Percentiles rank a stretch among this genome's conserved stretches.
phyloP scores from a whole-genome alignment of 2,113 vertebrate species.

The Chrysemys picta region DNA sequence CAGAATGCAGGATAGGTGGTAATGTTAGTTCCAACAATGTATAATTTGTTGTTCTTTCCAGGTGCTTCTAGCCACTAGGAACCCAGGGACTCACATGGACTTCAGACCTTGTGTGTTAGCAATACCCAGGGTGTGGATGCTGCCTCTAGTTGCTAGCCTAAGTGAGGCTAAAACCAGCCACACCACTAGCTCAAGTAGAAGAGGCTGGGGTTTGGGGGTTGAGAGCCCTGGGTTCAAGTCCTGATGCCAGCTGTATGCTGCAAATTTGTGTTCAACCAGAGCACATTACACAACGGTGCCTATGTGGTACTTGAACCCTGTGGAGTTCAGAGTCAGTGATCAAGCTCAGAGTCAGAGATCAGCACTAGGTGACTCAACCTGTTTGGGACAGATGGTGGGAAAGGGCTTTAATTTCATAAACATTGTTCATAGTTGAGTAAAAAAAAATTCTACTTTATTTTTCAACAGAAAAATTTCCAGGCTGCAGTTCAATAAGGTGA shows the following conservation, averaged over 20 bases:
- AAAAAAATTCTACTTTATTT: conserved; percentile 72
- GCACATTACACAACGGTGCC: fast-evolving
- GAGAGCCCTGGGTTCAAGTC: neutral
- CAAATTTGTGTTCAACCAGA: neutral
- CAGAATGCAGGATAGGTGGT: neutral
- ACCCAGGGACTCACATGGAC: neutral
- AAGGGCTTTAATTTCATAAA: conserved; percentile 17
- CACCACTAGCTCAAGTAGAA: neutral
- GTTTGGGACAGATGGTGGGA: neutral
- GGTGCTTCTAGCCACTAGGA: neutral
- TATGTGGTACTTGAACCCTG: neutral
- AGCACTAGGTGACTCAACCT: neutral
- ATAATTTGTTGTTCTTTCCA: neutral
- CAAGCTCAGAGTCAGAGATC: neutral
- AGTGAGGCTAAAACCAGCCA: neutral
- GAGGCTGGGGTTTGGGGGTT: neutral
- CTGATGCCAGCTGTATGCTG: neutral
- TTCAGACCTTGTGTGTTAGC: neutral
- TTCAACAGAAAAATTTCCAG: conserved; percentile 94
- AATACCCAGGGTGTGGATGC: neutral
- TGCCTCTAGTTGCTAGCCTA: neutral
- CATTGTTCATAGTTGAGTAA: conserved; percentile 40
- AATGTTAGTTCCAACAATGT: fast-evolving
- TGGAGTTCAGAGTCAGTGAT: neutral
- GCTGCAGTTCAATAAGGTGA: conserved; percentile 94